phyloP scores from a whole-genome alignment of 64 coral and sea anemone genomes.

The Porites australiensis region DNA sequence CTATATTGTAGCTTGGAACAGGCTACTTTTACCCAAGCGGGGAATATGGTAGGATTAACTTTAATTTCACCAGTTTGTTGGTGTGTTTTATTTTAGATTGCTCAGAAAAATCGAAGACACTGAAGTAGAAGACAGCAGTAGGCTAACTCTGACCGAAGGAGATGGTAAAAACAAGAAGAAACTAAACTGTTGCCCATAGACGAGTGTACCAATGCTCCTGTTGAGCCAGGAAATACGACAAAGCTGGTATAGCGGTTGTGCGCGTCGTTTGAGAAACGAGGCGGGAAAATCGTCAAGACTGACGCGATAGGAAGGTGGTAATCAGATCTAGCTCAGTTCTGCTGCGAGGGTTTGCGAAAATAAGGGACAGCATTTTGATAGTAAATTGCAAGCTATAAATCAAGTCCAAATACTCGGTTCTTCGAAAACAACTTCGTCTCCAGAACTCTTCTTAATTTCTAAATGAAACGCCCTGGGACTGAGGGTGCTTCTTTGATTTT shows the following conservation, averaged over 20 bases:
- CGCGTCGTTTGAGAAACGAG: no score
- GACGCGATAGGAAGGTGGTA: neutral
- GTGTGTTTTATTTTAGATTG: slow-evolving; percentile 21
- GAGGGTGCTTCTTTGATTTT: no score
- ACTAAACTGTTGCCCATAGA: slow-evolving; percentile 39
- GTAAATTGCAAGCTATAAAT: no score
- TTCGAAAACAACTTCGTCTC: no score
- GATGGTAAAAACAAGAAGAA: slow-evolving; percentile 68
- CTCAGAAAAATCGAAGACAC: slow-evolving; percentile 62
- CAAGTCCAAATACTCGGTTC: neutral
- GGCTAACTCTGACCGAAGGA: slow-evolving; percentile 45
- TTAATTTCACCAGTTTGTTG: neutral
- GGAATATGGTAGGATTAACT: no score
- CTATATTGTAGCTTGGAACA: no score
- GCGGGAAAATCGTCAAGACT: neutral
- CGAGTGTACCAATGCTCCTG: neutral
- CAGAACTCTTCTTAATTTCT: no score
- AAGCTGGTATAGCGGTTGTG: no score
- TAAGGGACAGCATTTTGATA: neutral
- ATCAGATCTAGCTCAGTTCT: neutral
- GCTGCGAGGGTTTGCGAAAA: neutral
- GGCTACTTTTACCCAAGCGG: no score
- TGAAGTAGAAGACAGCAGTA: slow-evolving; percentile 45
- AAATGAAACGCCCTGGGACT: no score
- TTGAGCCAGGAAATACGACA: neutral